Conservation (phyloP, 2,797 vertebrate species). For the Sarcoramphus papa region DNA sequence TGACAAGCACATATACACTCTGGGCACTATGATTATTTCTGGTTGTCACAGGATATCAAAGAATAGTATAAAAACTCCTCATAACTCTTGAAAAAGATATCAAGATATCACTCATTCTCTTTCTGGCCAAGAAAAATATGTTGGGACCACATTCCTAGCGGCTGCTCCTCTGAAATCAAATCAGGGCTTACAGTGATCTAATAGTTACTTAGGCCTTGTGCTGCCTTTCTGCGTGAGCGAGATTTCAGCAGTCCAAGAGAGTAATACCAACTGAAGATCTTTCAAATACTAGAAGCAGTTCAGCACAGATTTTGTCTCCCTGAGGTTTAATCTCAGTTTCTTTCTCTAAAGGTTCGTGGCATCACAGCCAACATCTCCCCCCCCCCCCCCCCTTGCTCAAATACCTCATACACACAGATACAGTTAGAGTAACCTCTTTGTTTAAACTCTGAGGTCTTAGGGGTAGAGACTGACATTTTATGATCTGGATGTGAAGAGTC, state of each 20-base stretch:
- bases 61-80: neutral
- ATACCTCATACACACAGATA: neutral
- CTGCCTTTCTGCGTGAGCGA: neutral
- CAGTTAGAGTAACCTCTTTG: neutral
- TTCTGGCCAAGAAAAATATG: neutral
- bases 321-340: neutral
- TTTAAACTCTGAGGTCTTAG: neutral
- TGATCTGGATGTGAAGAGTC: neutral
- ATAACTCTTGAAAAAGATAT: neutral
- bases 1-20: neutral
- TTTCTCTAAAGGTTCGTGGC: neutral
- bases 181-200: neutral
- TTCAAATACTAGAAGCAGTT: neutral
- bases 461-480: neutral
- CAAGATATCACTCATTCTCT: neutral
- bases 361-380: rapidly evolving
- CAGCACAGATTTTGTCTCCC: neutral
- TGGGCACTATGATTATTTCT: neutral
- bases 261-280: neutral
- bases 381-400: neutral
- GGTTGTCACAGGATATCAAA: neutral
- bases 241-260: neutral
- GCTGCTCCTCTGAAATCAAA: neutral
- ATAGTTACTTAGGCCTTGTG: neutral
- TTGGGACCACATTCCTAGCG: neutral